A percentile compares a stretch with the other conserved stretches of the same genome.
phyloP scores from a whole-genome alignment of 2,113 vertebrate species.

The Oophaga pumilio region DNA sequence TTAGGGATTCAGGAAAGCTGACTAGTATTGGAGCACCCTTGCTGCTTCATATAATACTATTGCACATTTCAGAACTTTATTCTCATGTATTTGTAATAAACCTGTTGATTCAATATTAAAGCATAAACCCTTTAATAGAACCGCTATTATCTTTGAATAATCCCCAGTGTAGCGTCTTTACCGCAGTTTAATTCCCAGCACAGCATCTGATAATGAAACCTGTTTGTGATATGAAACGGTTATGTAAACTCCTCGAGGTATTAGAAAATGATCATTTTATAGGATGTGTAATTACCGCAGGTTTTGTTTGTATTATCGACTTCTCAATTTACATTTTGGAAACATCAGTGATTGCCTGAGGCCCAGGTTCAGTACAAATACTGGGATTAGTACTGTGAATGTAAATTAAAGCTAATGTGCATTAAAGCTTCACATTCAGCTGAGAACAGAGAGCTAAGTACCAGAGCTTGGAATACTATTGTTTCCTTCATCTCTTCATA shows the following conservation, averaged over 20 bases:
- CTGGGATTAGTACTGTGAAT: background rate
- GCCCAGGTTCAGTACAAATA: background rate
- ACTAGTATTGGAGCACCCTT: background rate
- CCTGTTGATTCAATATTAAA: background rate
- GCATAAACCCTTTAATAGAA: conserved; percentile 8
- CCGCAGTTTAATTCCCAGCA: background rate
- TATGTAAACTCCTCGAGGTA: conserved; percentile 18
- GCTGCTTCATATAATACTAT: background rate
- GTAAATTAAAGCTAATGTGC: conserved; percentile 29
- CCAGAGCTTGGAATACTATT: background rate
- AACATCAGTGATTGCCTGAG: conserved; percentile 24
- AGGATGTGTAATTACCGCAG: background rate
- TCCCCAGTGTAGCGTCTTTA: background rate
- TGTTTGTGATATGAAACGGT: background rate
- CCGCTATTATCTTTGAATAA: background rate
- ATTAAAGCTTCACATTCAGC: background rate
- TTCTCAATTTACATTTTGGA: conserved; percentile 13
- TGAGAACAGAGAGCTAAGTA: background rate
- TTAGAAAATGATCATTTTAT: background rate
- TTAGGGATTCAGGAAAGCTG: background rate
- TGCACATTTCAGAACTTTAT: background rate
- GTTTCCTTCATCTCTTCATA: conserved; percentile 1
- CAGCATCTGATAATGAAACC: background rate
- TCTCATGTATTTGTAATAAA: background rate
- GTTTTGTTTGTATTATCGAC: conserved; percentile 32